Percentiles rank a stretch among this genome's conserved stretches.
These are phyloP conservation scores for Neomorphus geoffroyi DNA, from an alignment of 2,797 vertebrate genomes.

Conservation along the genomic window DNA sequence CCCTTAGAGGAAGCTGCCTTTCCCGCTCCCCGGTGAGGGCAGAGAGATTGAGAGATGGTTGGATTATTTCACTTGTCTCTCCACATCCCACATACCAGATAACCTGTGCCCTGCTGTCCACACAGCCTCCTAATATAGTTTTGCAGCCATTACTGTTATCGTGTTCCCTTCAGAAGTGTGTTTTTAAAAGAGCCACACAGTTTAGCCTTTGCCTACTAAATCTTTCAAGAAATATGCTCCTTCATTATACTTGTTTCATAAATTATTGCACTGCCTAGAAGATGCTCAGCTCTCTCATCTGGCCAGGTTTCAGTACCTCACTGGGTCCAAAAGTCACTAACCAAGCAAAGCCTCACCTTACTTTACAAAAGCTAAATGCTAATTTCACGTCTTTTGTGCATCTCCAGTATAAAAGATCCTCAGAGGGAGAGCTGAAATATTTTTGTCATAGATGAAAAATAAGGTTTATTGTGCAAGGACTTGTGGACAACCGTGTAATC, in stretches of 20 bases:
- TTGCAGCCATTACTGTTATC: background rate
- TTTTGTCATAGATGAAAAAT: background rate
- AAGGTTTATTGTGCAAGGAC: background rate
- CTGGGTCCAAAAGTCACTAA: background rate
- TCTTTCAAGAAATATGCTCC: slow-evolving; percentile 20
- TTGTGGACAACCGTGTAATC: background rate
- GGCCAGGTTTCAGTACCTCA: background rate
- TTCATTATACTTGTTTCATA: slow-evolving; percentile 10
- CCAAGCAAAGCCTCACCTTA: background rate
- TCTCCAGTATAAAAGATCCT: background rate
- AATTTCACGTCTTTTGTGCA: background rate
- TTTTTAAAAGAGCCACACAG: background rate
- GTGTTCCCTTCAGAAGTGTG: background rate
- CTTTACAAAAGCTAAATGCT: background rate
- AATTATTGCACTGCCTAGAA: slow-evolving; percentile 20
- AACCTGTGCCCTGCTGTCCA: background rate
- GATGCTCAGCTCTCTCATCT: background rate
- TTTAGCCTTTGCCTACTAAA: slow-evolving; percentile 40
- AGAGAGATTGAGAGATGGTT: background rate
- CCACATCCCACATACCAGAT: background rate
- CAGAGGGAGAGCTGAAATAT: background rate
- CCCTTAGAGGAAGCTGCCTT: background rate
- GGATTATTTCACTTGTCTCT: background rate
- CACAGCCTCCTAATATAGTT: background rate
- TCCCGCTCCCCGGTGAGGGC: background rate